Evolutionary conservation across 1,140 invertebrate species (phyloP).

Genomic region (Papilio helenus): DNA sequence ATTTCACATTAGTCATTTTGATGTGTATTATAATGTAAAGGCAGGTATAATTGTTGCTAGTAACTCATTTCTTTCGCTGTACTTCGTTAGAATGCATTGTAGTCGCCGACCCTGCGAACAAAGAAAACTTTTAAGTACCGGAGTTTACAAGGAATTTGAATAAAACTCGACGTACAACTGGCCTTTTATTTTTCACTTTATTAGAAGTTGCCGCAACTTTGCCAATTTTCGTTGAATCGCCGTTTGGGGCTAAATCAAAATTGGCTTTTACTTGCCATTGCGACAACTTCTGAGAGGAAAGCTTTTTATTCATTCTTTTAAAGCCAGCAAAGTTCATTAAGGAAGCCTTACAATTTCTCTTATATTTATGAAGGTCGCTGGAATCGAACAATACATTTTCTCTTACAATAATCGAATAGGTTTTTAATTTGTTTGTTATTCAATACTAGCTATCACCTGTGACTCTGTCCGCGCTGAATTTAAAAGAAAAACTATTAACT

Average conservation of each 20-base stretch:
- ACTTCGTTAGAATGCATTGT: constrained; percentile 20
- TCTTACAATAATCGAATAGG: neutral
- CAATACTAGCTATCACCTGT: neutral
- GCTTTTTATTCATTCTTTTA: constrained; percentile 31
- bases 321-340: constrained; percentile 25
- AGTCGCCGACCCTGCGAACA: constrained; percentile 57
- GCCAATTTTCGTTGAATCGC: constrained; percentile 29
- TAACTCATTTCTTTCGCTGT: constrained; percentile 8
- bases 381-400: neutral
- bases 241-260: constrained; percentile 25
- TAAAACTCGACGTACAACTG: constrained; percentile 23
- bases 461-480: too few relatives aligned
- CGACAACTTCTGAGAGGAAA: constrained; percentile 8
- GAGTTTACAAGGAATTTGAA: constrained; percentile 53
- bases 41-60: neutral
- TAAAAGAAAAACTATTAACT: too few relatives aligned
- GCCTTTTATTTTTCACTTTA: constrained; percentile 41
- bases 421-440: neutral
- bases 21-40: neutral
- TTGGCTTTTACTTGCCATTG: constrained; percentile 24
- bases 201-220: constrained; percentile 34
- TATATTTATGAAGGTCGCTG: neutral
- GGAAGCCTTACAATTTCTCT: constrained; percentile 2
- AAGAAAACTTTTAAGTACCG: constrained; percentile 57
- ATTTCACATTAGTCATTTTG: constrained; percentile 67